Base-by-base conservation (phyloP, 2,797 vertebrate genomes). In the Apogon talboti region DNA sequence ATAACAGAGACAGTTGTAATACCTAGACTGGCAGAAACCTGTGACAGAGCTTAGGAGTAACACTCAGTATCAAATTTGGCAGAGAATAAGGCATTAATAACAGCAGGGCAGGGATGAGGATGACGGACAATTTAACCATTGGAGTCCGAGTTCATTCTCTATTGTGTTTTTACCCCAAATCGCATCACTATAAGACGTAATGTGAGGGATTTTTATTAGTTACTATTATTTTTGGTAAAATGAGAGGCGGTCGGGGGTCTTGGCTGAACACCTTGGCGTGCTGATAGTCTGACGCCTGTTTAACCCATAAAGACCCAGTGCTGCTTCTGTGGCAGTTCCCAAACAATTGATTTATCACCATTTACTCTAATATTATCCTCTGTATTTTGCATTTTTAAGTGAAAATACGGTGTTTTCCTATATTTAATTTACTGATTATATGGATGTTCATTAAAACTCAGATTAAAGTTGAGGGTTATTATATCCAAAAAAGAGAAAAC, bases 1-100 rank as follows among this genome's bases (percentile, higher is more conserved):
- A 94, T 90, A 94, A 93, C 92, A 92, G 76, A 90, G 90, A 91
- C 90, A 90, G 87, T 88, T 82, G 85, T 85, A 92, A 92, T 90
- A 90, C 91, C 90, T 87, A 88, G 83, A 85, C 83, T 84, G 89
- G 83, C 89, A 90, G 86, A 76, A 87, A 91, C 85, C 88, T 88
- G 85, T 62, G 87, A 89, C 84, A 81, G 72, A 90, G 86, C 77
- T 87, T 78, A 84, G 77, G 70, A 76, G 78, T 61, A 74, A 83
- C 78, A 68, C 74, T 78, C 43, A 58, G 79, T 84, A 76, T 89
- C 64, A 87, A 56, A 78, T 87, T 82, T 78, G 85, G 66, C 59
- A 50, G 44, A 45, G 81, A 78, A 71, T 77, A 54, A 70, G 81
- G 67, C 56, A 57, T 79, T 78, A n/a, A 60, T 78, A 78, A 49